These are phyloP conservation scores for Podotricha telesiphe DNA, from an alignment of 2,888 invertebrate species.

Conservation along the genomic window DNA sequence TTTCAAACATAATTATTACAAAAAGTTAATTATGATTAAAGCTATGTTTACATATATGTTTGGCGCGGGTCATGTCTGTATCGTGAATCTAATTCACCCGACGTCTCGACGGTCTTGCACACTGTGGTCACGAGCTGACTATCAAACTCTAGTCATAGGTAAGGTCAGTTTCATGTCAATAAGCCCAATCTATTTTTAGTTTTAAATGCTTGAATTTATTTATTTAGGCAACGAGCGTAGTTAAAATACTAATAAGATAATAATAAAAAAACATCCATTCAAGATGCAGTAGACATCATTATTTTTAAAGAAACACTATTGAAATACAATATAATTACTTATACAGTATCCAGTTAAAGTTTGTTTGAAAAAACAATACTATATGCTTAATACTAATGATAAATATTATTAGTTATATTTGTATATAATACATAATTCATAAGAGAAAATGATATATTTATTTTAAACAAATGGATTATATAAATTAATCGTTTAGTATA, in stretches of 20 bases:
- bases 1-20: not conserved
- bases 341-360: no score
- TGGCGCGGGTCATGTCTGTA: slow-evolving; percentile 36
- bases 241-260: no score
- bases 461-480: not conserved
- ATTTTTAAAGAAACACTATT: no score
- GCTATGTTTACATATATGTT: slow-evolving; percentile 9
- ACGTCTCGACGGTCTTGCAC: slow-evolving; percentile 41
- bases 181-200: not conserved
- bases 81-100: slow-evolving; percentile 40
- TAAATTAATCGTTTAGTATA: not conserved
- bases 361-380: no score
- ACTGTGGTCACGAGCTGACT: slow-evolving; percentile 43
- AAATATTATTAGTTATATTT: no score
- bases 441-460: not conserved
- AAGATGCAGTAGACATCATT: no score
- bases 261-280: no score
- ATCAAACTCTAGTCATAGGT: slow-evolving; percentile 32
- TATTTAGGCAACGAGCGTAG: no score
- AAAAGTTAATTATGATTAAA: not conserved
- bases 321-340: no score
- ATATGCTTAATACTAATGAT: no score
- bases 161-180: slow-evolving; percentile 38
- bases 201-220: not conserved
- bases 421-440: no score